Percentiles rank a stretch among this genome's conserved stretches.
These are phyloP conservation scores for Decapterus maruadsi DNA, from an alignment of 2,797 vertebrate genomes.

Conservation along the genomic window DNA sequence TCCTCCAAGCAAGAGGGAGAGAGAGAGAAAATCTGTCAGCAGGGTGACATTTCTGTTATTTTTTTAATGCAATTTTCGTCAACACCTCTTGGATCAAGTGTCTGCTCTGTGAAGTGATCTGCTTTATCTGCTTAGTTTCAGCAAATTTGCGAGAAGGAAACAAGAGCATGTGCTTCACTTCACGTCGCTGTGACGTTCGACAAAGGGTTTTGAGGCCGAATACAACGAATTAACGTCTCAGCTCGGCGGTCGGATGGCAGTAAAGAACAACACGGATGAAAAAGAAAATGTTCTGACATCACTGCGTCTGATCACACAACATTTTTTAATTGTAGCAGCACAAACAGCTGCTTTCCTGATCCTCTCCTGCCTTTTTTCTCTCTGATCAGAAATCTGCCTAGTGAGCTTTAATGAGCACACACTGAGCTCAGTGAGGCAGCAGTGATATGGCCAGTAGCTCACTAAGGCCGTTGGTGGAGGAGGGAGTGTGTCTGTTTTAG, in stretches of 20 bases:
- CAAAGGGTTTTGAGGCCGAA: neutral
- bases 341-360: slow-evolving; percentile 46
- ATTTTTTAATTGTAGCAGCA: slow-evolving; percentile 36
- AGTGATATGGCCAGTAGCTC: slow-evolving; percentile 63
- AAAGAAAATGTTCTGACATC: neutral
- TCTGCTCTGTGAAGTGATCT: neutral
- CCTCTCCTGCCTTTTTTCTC: slow-evolving; percentile 30
- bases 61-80: slow-evolving; percentile 3
- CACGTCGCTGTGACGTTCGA: slow-evolving; percentile 1
- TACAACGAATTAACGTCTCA: neutral
- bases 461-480: slow-evolving; percentile 33
- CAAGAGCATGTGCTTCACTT: neutral
- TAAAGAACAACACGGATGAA: neutral
- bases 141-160: neutral
- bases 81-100: neutral
- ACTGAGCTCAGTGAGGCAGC: slow-evolving; percentile 57
- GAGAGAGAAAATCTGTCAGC: slow-evolving; percentile 26
- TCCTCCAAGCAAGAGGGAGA: slow-evolving; percentile 8
- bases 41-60: slow-evolving; percentile 32
- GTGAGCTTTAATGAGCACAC: slow-evolving; percentile 68
- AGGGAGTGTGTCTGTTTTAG: slow-evolving; percentile 6
- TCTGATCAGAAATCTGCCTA: slow-evolving; percentile 52
- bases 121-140: neutral
- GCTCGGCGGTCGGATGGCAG: neutral
- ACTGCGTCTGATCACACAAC: slow-evolving; percentile 14